Conservation (phyloP, 2,888 invertebrate species). For the Pheosia gnoma region DNA sequence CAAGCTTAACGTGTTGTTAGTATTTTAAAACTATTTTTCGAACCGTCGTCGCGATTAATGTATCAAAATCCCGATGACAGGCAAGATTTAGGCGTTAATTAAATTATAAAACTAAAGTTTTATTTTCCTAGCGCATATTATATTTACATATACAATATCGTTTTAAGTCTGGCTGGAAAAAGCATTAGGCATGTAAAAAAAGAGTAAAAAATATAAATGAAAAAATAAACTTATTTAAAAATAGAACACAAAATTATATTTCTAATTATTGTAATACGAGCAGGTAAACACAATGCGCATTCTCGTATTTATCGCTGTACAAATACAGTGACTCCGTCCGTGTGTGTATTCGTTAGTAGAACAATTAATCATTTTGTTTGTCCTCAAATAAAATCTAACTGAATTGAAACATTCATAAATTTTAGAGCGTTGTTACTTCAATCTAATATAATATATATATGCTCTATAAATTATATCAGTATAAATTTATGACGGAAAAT, state of each 20-base stretch:
- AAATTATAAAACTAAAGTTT: neutral
- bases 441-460: neutral
- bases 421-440: neutral
- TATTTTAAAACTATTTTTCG: constrained; percentile 20
- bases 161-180: neutral
- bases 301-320: constrained; percentile 33
- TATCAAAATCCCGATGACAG: constrained; percentile 8
- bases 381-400: neutral
- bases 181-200: too few species aligned
- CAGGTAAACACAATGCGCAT: constrained; percentile 18
- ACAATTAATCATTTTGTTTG: constrained; percentile 1
- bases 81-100: neutral
- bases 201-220: neutral
- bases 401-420: neutral
- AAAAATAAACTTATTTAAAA: neutral
- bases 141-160: neutral
- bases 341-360: neutral
- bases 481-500: too few species aligned
- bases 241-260: constrained; percentile 11
- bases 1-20: constrained; percentile 30
- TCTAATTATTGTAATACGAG: constrained; percentile 29
- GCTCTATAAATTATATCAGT: neutral
- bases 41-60: constrained; percentile 22
- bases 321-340: constrained; percentile 22
- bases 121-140: neutral